Evolutionary conservation across 2,113 vertebrate genomes (phyloP).

Genomic region (Sakesphorus luctuosus): DNA sequence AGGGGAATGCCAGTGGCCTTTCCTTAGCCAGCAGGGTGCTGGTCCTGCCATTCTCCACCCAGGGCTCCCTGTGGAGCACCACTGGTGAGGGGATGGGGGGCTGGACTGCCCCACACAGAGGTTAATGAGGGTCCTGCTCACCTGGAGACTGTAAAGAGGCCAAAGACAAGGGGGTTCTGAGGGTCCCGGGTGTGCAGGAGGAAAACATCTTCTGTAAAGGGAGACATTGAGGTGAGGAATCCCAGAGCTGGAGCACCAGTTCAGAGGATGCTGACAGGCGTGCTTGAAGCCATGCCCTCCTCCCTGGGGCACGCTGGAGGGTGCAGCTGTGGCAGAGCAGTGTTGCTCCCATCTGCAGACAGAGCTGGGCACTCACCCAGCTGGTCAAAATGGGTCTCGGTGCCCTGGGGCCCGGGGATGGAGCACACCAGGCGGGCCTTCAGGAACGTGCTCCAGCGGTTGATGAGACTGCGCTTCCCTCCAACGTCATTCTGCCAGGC

Average conservation of each 20-base stretch:
- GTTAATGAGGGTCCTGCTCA: constrained; percentile 19
- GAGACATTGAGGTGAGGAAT: background rate
- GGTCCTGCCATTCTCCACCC: background rate
- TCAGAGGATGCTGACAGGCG: background rate
- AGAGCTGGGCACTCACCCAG: constrained; percentile 70
- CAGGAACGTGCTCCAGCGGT: constrained; percentile 90
- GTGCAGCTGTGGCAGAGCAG: background rate
- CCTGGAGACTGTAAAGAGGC: constrained; percentile 88
- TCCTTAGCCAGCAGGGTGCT: background rate
- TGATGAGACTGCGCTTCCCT: constrained; percentile 86
- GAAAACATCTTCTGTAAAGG: constrained; percentile 84
- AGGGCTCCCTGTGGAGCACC: background rate
- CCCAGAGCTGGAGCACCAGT: background rate
- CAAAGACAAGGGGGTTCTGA: constrained; percentile 83
- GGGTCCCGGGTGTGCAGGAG: constrained; percentile 82
- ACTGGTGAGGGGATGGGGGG: too few relatives aligned
- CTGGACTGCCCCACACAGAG: background rate
- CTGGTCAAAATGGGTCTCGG: constrained; percentile 85
- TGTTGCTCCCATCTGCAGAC: accelerated
- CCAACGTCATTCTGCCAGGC: constrained; percentile 83
- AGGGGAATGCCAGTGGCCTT: too few relatives aligned
- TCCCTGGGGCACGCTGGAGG: accelerated
- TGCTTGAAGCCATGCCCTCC: accelerated
- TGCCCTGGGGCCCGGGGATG: constrained; percentile 76
- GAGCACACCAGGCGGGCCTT: constrained; percentile 88